These are phyloP conservation scores for Callyntrura sp. DNA, from an alignment of 2,888 invertebrate species.

Conservation along the genomic window DNA sequence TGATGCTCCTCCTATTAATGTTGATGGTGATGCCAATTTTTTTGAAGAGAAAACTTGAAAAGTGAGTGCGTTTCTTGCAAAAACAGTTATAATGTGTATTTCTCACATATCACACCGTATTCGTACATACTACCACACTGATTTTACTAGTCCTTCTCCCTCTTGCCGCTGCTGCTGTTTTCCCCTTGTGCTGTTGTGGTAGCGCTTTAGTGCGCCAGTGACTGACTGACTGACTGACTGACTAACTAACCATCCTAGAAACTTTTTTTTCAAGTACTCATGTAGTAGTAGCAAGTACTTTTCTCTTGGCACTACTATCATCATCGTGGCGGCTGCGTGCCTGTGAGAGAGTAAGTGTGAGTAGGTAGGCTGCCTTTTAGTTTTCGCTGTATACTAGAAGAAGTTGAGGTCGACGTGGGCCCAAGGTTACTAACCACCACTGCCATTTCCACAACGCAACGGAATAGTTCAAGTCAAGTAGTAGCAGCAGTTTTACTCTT, in stretches of 20 bases:
- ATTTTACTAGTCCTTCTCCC: constrained; percentile 24
- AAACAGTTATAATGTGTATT: constrained; percentile 36
- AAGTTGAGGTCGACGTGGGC: constrained; percentile 4
- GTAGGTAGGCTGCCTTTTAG: not conserved
- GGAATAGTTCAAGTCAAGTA: constrained; percentile 23
- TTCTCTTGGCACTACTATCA: constrained; percentile 10
- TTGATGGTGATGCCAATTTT: constrained; percentile 47
- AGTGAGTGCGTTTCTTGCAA: constrained; percentile 65
- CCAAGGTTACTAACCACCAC: constrained; percentile 65
- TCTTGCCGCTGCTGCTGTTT: not conserved
- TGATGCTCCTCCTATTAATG: constrained; percentile 8
- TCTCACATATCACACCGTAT: constrained; percentile 11
- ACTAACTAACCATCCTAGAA: constrained; percentile 39
- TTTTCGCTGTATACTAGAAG: constrained; percentile 10
- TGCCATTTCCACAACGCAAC: constrained; percentile 42
- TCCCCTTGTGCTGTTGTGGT: not conserved
- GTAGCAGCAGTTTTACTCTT: constrained; percentile 2
- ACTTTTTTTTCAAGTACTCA: constrained; percentile 34
- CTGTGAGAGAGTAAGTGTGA: not conserved
- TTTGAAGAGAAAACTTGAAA: constrained; percentile 75
- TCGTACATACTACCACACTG: constrained; percentile 18
- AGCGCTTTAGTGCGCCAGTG: constrained; percentile 50
- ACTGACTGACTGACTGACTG: constrained; percentile 57
- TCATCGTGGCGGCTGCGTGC: not conserved
- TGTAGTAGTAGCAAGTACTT: constrained; percentile 2